Conservation (phyloP, 2,888 invertebrate species). For the Volucella inanis region DNA sequence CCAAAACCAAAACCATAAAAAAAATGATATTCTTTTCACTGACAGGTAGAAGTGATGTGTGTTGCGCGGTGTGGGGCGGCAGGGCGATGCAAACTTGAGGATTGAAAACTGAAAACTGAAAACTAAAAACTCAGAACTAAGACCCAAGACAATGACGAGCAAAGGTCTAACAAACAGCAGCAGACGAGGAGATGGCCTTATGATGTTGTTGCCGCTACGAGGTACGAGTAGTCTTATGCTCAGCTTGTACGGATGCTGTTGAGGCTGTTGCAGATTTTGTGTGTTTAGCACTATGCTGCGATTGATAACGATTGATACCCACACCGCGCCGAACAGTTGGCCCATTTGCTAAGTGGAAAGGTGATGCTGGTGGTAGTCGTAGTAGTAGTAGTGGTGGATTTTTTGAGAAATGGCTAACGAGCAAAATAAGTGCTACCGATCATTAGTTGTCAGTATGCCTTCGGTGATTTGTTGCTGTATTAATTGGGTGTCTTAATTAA, state of each 20-base stretch:
- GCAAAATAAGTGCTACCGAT: constrained; percentile 60
- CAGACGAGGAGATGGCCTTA: constrained; percentile 19
- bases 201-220: constrained; percentile 20
- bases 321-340: background rate
- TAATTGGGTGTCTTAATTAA: constrained; percentile 71
- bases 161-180: constrained; percentile 48
- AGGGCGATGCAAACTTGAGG: background rate
- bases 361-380: too few relatives aligned
- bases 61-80: too few relatives aligned
- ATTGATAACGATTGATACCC: constrained; percentile 24
- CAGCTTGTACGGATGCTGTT: constrained; percentile 1
- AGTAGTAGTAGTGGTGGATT: constrained; percentile 1
- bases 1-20: too few relatives aligned
- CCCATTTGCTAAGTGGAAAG: background rate
- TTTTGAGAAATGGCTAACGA: constrained; percentile 57
- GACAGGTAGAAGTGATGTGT: constrained; percentile 8
- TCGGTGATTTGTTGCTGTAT: constrained; percentile 61
- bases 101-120: constrained; percentile 5
- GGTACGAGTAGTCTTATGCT: background rate
- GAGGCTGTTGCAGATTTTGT: constrained; percentile 18
- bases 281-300: constrained; percentile 12
- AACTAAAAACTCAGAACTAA: constrained; percentile 4
- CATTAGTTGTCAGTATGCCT: constrained; percentile 53
- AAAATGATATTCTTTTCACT: constrained; percentile 20
- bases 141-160: constrained; percentile 52